Conservation (phyloP, 2,888 invertebrate species). For the Chaetogeoica ovagalla region DNA sequence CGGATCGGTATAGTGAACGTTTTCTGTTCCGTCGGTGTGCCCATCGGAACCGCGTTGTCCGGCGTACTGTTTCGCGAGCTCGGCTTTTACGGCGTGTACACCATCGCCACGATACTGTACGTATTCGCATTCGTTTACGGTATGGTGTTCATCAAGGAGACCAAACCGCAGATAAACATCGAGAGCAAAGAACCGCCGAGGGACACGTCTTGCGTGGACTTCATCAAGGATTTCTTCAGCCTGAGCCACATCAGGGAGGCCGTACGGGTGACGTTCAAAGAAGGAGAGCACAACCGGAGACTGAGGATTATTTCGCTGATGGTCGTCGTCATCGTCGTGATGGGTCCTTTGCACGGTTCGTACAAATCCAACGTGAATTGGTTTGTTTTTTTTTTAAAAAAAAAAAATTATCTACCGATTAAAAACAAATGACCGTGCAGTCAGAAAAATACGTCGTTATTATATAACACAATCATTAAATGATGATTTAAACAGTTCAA, state of each 20-base stretch:
- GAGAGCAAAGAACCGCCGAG: slow-evolving; percentile 40
- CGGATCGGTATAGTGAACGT: slow-evolving; percentile 86
- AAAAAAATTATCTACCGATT: no score
- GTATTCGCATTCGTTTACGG: slow-evolving; percentile 76
- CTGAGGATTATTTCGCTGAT: slow-evolving; percentile 76
- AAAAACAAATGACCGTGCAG: no score
- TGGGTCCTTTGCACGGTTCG: slow-evolving; percentile 83
- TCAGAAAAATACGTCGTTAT: no score
- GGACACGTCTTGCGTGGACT: slow-evolving; percentile 60
- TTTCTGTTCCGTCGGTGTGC: slow-evolving; percentile 84
- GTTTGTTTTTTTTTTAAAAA: no score
- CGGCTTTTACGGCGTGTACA: slow-evolving; percentile 77
- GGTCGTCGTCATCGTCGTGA: slow-evolving; percentile 80
- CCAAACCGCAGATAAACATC: not conserved
- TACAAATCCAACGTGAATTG: not conserved
- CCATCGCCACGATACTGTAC: slow-evolving; percentile 75
- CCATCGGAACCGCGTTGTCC: slow-evolving; percentile 85
- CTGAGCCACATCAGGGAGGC: slow-evolving; percentile 76
- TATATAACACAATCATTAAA: no score
- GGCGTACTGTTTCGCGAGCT: slow-evolving; percentile 67
- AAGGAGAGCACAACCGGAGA: slow-evolving; percentile 73
- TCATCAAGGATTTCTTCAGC: slow-evolving; percentile 74
- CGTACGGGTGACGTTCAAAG: slow-evolving; percentile 77
- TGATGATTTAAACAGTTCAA: no score
- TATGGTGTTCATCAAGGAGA: slow-evolving; percentile 71